Evolutionary conservation across 2,797 vertebrate species (phyloP), one percentile per base, ranked within the genome.

Genomic region (Bradypus variegatus): DNA sequence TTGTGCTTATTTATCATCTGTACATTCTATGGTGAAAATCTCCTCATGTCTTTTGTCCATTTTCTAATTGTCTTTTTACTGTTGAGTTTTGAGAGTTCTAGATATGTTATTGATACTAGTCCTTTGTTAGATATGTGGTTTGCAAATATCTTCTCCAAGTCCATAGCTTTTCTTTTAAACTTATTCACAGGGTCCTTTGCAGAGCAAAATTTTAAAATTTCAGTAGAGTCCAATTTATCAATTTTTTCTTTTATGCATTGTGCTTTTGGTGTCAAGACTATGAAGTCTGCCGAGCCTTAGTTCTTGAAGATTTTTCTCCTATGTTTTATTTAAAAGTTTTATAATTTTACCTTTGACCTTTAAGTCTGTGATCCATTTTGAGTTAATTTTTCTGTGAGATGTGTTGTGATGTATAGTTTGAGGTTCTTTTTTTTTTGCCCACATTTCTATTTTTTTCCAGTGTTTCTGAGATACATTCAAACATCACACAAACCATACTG

Each of bases 201-300:
- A 73, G 79, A 88, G 11, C 18, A 76, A 82, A 91, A 60, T 15
- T 62, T 86, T 90, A 86, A 72, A 72, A 81, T 89, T 94, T 86
- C 89, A 33, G 38, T 64, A 8, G 86, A 89, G 16, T 84, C 5
- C 18, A 80, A 6, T 75, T 85, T 86, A 58, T 73, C 29, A 82
- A 3, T 67, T 90, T 84, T 80, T 89, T 5, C 29, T 64, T 89
- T 50, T 62, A 72, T 60, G 64, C 25, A 67, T 78, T 93, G 25
- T 80, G 53, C 29, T 89, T 83, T 92, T 45, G 27, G 3, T 82
- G 69, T 86, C 18, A 92, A 85, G 81, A 81, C 19, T 70, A 69
- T 84, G 23, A 86, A 60, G 12, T 81, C n/a, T 88, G 25, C 25
- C 29, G 77, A 72, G n/a, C 36, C 72, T 25, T 90, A 75, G 38